Percentiles rank a stretch among this genome's conserved stretches.
These are phyloP conservation scores for Sebastes vulpes DNA, from an alignment of 2,797 vertebrate species.

Conservation along the genomic window DNA sequence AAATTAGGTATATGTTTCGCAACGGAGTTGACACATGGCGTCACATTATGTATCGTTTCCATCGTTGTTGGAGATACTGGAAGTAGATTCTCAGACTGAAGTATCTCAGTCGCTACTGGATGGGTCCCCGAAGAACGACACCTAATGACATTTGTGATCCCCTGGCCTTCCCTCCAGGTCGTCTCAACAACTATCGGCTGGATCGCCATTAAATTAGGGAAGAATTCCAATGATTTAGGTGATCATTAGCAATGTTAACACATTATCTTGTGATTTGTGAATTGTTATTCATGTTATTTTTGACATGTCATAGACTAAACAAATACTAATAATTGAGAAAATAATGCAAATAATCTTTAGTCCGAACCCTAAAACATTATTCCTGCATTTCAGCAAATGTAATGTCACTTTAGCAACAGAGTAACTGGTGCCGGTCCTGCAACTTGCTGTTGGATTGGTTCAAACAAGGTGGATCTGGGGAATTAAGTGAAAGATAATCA, in stretches of 20 bases:
- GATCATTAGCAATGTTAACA: too few species aligned
- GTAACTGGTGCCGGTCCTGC: not conserved
- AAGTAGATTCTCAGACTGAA: not conserved
- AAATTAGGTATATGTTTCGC: not conserved
- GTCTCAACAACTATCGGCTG: not conserved
- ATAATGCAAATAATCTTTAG: not conserved
- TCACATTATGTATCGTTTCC: not conserved
- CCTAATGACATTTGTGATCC: too few species aligned
- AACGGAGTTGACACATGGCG: not conserved
- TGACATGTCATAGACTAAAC: not conserved
- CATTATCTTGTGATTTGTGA: too few species aligned
- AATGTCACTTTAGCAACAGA: too few species aligned
- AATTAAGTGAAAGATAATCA: not conserved
- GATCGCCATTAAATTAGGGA: not conserved
- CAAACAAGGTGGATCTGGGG: not conserved
- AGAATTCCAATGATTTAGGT: too few species aligned
- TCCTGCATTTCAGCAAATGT: too few species aligned
- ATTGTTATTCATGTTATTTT: not conserved
- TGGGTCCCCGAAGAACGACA: too few species aligned
- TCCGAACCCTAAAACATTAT: too few species aligned
- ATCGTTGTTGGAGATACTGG: not conserved
- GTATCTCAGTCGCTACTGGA: too few species aligned
- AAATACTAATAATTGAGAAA: not conserved
- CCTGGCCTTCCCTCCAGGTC: accelerated
- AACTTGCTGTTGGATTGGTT: not conserved